Base-by-base conservation (phyloP, 2,888 invertebrate genomes). In the Pycnomerus fuliginosus region DNA sequence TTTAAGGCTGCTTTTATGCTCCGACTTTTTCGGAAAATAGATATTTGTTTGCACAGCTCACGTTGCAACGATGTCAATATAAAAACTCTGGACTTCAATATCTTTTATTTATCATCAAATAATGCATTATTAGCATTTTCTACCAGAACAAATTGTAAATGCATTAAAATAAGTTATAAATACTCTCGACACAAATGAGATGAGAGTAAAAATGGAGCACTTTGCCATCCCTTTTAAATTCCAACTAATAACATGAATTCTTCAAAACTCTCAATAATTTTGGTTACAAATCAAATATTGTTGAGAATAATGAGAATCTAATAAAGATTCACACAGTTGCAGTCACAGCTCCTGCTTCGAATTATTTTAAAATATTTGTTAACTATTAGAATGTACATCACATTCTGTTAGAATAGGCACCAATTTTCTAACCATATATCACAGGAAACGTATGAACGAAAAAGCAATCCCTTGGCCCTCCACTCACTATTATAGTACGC, bases 311-410 rank as follows among this genome's bases (percentile, higher is more conserved):
- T 31, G 24, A 37, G 30, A 35, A 15, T 23, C n/a, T n/a, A n/a
- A 16, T 33, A 17, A 37, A 20, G 24, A 27, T 31, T 50, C 53
- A 52, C 58, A 61, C 59, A 57, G 68, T 70, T 70, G 71, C 71
- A 71, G 71, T 70, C 70, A 71, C 71, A 71, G 71, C 71, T 69
- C 68, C 68, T 58, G 58, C 42, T 30, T 47, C 20, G 35, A 22
- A 20, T 41, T 24, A 24, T 38, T 37, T 37, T 37, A 27, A 32
- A 16, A 44, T 30, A 35, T 22, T 40, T 48, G n/a, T n/a, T 12
- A 55, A 60, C 52, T 53, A 53, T 58, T 52, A 60, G 59, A 61
- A 62, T 59, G 61, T 55, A 59, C 49, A 48, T 50, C 62, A 60
- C 61, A 64, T 63, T 58, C 60, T 59, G 65, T 67, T 66, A 67